Evolutionary conservation across 2,113 vertebrate species (phyloP), one percentile per base, ranked within the genome.

Genomic region (Malurus cyaneus): DNA sequence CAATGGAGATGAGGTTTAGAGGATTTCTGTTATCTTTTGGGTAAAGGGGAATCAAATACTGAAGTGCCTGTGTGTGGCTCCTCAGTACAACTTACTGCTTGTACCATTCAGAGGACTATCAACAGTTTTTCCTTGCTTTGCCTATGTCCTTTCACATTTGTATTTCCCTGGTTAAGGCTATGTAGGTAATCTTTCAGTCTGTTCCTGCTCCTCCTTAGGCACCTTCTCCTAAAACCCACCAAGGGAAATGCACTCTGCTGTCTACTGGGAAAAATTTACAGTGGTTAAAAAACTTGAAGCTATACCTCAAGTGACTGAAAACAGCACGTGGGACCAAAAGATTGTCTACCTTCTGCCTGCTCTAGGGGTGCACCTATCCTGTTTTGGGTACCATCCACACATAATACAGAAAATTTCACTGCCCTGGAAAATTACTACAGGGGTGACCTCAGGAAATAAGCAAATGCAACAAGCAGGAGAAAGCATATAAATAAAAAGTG

Each of bases 11-110:
- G 31, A 29, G 6, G 5, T 18, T 62, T 65, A 70, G 28, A 60
- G 13, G 36, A 47, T 23, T 18, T 65, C 15, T 62, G 4, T 46
- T 44, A 11, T 23, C 10, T 41, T 8, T 11, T 44, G 16, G 7
- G 6, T 73, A 54, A 49, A 13, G 42, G 32, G 56, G 12, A 82
- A 31, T 25, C 8, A 60, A 69, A 52, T 25, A 44, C 25, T 59
- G 39, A 78, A 42, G 32, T 16, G 41, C 5, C 26, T 0, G 0
- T 50, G 25, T 28, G 14, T 18, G 5, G 5, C 9, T 59, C 28
- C 26, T 84, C 47, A 41, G 17, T 25, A 28, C 6, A 28, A 36
- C 17, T 80, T 74, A 12, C 4, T 53, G 32, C 9, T 25, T 32
- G 12, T 29, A 36, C 23, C 8, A 32, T 3, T 56, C 29, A 79